These are phyloP conservation scores for Epistrophe eligans DNA, from an alignment of 2,888 invertebrate genomes.

Conservation along the genomic window DNA sequence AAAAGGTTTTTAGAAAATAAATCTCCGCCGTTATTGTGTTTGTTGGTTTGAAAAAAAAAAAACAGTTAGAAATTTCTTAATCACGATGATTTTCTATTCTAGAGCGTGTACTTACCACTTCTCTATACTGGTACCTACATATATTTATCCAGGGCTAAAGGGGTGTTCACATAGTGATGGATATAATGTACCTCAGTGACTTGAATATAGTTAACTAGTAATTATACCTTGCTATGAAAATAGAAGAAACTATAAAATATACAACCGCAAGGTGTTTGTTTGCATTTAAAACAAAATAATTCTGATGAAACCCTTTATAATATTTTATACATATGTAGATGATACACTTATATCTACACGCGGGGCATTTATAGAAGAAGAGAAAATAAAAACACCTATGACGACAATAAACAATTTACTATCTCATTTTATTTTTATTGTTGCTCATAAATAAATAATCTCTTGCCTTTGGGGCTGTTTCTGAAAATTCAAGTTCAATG, in stretches of 20 bases:
- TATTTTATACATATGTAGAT: not conserved
- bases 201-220: conserved; percentile 11
- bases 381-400: not conserved
- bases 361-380: conserved; percentile 10
- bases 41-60: conserved; percentile 41
- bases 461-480: conserved; percentile 34
- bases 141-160: not conserved
- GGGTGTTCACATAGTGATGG: not conserved
- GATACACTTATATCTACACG: not conserved
- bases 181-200: not conserved
- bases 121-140: not conserved
- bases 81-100: conserved; percentile 54
- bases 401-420: conserved; percentile 41
- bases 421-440: conserved; percentile 2
- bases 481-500: conserved; percentile 67
- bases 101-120: not conserved
- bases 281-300: conserved; percentile 30
- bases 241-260: conserved; percentile 30
- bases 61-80: conserved; percentile 56
- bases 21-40: conserved; percentile 9
- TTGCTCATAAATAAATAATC: conserved; percentile 23
- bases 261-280: conserved; percentile 50
- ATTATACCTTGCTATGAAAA: not conserved
- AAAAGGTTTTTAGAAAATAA: not conserved
- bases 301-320: conserved; percentile 29